Evolutionary conservation across 1,140 invertebrate species (phyloP), one percentile per base, ranked within the genome.

Genomic region (Akabosia matsudoensis): DNA sequence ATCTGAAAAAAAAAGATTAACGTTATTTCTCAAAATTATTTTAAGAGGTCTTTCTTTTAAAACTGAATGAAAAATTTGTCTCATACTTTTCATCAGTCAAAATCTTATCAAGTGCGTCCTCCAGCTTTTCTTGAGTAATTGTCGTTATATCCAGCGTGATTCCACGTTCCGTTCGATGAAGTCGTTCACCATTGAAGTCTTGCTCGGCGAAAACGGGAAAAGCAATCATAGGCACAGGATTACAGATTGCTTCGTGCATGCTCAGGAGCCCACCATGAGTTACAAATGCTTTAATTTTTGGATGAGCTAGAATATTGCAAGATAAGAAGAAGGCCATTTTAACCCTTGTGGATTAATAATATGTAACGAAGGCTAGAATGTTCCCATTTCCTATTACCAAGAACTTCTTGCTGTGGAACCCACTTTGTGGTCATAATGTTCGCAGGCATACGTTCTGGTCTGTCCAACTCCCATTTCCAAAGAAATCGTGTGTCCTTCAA

Each of bases 351-450:
- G n/a, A n/a, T n/a, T n/a, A 26, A 16, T 33, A 74, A 26, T 14
- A 10, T 18, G 4, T 56, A n/a, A 14, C 34, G 24, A 56, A 31
- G 4, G 4, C 7, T 51, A 18, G 22, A 4, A 56, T 28, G 18
- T 51, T 30, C 70, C 18, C 1, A 7, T 70, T 18, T 10, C 0
- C 33, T 64, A 37, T 34, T 72, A 82, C 81, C 79, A 22, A 82
- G 45, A 67, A 82, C 28, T 70, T 82, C 80, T 37, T 81, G 80
- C 54, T 82, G 82, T 34, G 78, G 81, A 28, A 78, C 74, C 81
- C 82, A 82, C 18, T 81, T 75, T 14, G 51, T 18, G 10, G 75
- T 76, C 14, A 75, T 56, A 33, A 82, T 76, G 70, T 82, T 82
- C 1, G 10, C n/a, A 16, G 82, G 79, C 22, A 82, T 52, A 52